These are phyloP conservation scores for Choloepus didactylus DNA, from an alignment of 2,797 vertebrate genomes.

Conservation along the genomic window DNA sequence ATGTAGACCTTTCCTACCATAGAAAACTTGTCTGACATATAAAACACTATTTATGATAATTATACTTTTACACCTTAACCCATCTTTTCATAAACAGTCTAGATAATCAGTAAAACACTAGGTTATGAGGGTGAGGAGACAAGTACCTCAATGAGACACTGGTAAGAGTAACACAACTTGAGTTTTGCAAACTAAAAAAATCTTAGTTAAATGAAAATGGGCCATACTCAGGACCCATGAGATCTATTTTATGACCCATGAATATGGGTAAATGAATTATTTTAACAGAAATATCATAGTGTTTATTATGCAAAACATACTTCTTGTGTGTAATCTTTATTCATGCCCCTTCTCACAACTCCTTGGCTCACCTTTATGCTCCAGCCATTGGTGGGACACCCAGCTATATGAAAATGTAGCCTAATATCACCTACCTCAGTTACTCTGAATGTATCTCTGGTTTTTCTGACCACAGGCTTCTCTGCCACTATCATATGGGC, in stretches of 20 bases:
- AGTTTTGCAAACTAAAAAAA: not conserved
- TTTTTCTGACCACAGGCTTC: not conserved
- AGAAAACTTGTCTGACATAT: not conserved
- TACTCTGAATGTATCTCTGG: not conserved
- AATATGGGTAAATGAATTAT: not conserved
- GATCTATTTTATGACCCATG: not conserved
- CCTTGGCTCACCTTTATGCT: not conserved
- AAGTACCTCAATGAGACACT: not conserved
- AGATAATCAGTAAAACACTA: conserved; percentile 5
- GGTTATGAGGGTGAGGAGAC: not conserved
- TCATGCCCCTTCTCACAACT: not conserved
- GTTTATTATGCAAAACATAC: not conserved
- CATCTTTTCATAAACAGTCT: not conserved
- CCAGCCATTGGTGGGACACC: not conserved
- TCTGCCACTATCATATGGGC: not conserved
- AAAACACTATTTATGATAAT: not conserved
- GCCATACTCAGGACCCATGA: not conserved
- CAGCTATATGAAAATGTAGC: not conserved
- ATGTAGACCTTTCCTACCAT: not conserved
- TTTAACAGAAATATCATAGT: not conserved
- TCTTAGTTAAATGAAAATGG: not conserved
- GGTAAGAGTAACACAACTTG: not conserved
- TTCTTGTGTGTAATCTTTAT: not conserved
- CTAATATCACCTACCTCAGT: not conserved
- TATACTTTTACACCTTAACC: not conserved